Conservation (phyloP, 23 tunicate genomes). For the Styela clava region DNA sequence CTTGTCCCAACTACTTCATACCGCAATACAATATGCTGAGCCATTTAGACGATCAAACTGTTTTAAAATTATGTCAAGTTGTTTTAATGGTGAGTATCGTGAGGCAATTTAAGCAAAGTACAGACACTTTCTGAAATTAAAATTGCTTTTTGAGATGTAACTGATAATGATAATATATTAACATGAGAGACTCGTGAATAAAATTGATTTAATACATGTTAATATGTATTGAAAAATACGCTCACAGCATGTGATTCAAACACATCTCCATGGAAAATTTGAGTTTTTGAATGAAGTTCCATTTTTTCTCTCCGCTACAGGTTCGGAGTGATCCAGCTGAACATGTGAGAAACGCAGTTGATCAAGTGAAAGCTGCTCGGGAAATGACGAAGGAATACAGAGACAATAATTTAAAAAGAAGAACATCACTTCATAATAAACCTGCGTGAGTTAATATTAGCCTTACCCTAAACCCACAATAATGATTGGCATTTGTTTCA, state of each 20-base stretch:
- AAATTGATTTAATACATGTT: no score
- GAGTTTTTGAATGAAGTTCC: no score
- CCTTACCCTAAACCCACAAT: no score
- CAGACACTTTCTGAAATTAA: no score
- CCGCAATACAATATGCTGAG: slow-evolving; percentile 95
- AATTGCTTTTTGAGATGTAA: no score
- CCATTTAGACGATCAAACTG: slow-evolving; percentile 81
- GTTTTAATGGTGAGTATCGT: slow-evolving; percentile 75
- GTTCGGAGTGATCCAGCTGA: slow-evolving; percentile 99
- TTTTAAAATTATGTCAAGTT: slow-evolving; percentile 88
- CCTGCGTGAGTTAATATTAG: background rate
- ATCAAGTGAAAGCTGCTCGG: slow-evolving; percentile 90
- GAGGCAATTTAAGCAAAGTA: no score
- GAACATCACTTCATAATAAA: background rate
- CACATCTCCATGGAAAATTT: no score
- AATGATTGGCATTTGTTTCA: no score
- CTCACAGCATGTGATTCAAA: no score
- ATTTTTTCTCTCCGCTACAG: slow-evolving; percentile 41
- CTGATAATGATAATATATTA: no score
- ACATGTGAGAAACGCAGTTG: slow-evolving; percentile 94
- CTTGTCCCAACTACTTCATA: slow-evolving; percentile 91
- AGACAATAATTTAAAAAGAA: slow-evolving; percentile 19
- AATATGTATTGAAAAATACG: no score
- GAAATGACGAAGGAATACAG: slow-evolving; percentile 53
- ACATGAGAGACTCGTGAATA: no score